Conservation (phyloP, 2,888 invertebrate species). For the Lomographa bimaculata region DNA sequence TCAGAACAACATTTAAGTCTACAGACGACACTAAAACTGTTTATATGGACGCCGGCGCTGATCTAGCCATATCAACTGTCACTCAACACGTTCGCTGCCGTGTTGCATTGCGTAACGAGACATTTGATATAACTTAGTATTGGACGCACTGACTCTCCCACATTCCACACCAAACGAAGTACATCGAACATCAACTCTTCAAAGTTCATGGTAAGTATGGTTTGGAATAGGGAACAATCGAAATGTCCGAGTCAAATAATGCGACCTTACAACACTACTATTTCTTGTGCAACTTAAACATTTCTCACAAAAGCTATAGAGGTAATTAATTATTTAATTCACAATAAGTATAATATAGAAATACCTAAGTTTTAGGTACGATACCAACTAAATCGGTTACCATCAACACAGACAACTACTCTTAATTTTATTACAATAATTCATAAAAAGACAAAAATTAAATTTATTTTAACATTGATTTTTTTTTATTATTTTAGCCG, state of each 20-base stretch:
- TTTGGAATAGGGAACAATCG: constrained; percentile 3
- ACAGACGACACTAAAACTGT: constrained; percentile 66
- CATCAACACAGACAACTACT: constrained; percentile 79
- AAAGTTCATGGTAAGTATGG: too few relatives aligned
- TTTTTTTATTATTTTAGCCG: constrained; percentile 58
- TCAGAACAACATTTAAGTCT: constrained; percentile 79
- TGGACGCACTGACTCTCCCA: constrained; percentile 4
- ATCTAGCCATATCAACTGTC: constrained; percentile 26
- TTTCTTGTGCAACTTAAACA: constrained; percentile 78
- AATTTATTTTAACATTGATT: constrained; percentile 68
- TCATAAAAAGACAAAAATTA: constrained; percentile 77
- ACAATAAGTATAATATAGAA: constrained; percentile 80
- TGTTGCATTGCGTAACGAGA: constrained; percentile 11
- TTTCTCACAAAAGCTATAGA: constrained; percentile 81
- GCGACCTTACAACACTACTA: constrained; percentile 68
- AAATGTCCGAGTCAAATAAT: constrained; percentile 48
- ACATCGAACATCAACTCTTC: too few relatives aligned
- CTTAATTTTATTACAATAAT: constrained; percentile 75
- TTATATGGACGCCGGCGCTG: constrained; percentile 34
- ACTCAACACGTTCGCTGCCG: background rate
- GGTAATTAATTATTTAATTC: constrained; percentile 75
- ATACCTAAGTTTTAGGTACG: constrained; percentile 75
- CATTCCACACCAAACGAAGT: constrained; percentile 10
- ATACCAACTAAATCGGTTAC: constrained; percentile 80
- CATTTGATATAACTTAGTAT: constrained; percentile 25